Conservation (phyloP, 2,797 vertebrate species). For the Crocidura indochinensis region DNA sequence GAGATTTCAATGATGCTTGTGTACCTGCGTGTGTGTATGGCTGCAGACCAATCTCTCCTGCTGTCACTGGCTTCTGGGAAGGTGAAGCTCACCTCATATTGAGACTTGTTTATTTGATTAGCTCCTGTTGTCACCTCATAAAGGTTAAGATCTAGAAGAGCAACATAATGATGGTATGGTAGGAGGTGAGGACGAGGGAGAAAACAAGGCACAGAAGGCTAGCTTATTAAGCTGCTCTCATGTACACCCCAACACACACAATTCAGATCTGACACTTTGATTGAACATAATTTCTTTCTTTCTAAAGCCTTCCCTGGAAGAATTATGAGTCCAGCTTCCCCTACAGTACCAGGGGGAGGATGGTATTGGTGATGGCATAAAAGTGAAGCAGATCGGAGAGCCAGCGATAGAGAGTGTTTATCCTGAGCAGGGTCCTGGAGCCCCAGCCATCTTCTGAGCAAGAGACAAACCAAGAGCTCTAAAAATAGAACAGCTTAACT, state of each 20-base stretch:
- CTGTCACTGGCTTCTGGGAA: not conserved
- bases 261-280: conserved; percentile 87
- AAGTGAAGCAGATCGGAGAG: conserved; percentile 82
- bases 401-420: conserved; percentile 84
- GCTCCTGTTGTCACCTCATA: conserved; percentile 43
- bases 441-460: conserved; percentile 81
- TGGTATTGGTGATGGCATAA: conserved; percentile 87
- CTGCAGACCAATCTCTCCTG: not conserved
- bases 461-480: conserved; percentile 72
- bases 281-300: conserved; percentile 88
- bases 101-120: conserved; percentile 43
- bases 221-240: conserved; percentile 15
- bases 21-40: not conserved
- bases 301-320: conserved; percentile 83
- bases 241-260: conserved; percentile 60
- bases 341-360: conserved; percentile 84
- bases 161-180: accelerated
- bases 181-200: not conserved
- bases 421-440: conserved; percentile 85
- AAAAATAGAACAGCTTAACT: conserved; percentile 77
- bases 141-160: not conserved
- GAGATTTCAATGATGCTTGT: not conserved
- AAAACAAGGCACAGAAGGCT: not conserved
- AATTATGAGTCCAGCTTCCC: conserved; percentile 87
- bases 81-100: not conserved